Conservation (phyloP, 2,888 invertebrate genomes). For the Siphlonurus alternatus region DNA sequence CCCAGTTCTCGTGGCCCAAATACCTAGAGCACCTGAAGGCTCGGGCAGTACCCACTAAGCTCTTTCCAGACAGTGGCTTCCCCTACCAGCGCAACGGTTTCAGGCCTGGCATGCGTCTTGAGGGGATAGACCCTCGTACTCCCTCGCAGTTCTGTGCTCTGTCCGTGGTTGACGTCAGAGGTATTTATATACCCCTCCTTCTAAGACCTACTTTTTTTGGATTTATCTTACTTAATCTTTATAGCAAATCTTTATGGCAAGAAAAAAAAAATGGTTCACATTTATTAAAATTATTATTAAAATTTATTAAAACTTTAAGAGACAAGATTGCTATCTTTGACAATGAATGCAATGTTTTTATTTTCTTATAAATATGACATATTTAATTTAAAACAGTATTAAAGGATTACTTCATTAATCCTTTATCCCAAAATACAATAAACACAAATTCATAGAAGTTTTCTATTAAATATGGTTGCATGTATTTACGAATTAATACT, state of each 20-base stretch:
- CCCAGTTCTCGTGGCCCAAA: constrained; percentile 59
- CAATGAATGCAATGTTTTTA: no score
- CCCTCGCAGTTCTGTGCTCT: constrained; percentile 79
- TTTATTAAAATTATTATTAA: not conserved
- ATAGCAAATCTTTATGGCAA: not conserved
- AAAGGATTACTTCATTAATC: no score
- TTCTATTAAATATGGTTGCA: no score
- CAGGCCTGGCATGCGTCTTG: constrained; percentile 74
- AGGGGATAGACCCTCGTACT: constrained; percentile 86
- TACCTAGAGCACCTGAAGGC: constrained; percentile 57
- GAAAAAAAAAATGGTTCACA: not conserved
- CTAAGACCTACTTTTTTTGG: not conserved
- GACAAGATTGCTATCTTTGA: no score
- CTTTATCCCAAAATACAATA: no score
- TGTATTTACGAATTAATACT: no score
- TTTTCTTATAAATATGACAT: no score
- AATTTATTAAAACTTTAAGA: no score
- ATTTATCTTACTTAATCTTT: not conserved
- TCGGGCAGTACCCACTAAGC: constrained; percentile 53
- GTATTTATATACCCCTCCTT: no score
- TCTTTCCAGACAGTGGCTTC: constrained; percentile 56
- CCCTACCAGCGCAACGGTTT: constrained; percentile 52
- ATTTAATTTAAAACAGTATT: no score
- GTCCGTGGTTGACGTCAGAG: constrained; percentile 56
- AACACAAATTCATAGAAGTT: no score